A percentile compares a stretch with the other conserved stretches of the same genome.
phyloP scores from a whole-genome alignment of 2,113 vertebrate genomes.

The Todiramphus saurophagus region DNA sequence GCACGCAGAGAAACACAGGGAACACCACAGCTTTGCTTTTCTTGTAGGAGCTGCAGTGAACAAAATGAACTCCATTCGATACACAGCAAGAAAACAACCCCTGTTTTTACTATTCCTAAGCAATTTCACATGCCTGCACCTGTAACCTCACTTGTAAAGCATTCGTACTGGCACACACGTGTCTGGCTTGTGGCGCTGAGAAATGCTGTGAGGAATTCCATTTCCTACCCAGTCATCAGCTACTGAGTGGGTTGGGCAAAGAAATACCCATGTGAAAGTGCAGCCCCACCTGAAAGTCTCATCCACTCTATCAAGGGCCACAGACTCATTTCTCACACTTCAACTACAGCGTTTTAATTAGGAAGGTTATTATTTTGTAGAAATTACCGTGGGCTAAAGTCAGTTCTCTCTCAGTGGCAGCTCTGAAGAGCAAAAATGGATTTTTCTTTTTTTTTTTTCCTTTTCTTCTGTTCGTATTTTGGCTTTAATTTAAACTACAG shows the following conservation, averaged over 20 bases:
- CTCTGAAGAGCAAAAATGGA: background rate
- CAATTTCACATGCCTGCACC: background rate
- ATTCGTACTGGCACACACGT: background rate
- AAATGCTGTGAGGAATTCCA: background rate
- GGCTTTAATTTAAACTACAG: background rate
- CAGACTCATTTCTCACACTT: background rate
- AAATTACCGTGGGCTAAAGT: background rate
- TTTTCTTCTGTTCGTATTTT: background rate
- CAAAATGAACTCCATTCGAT: background rate
- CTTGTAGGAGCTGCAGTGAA: background rate
- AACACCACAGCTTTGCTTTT: background rate
- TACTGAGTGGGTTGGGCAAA: background rate
- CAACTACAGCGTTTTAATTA: background rate
- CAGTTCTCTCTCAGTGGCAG: background rate
- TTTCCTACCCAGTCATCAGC: background rate
- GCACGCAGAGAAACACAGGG: accelerated
- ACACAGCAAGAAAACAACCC: background rate
- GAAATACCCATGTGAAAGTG: background rate
- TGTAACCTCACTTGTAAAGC: background rate
- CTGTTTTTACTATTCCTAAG: background rate
- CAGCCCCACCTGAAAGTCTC: background rate
- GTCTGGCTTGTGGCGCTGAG: background rate
- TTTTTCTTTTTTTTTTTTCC: too few relatives aligned
- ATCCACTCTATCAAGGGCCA: background rate
- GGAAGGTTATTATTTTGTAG: background rate